Base-by-base conservation (phyloP, 92 coral and sea anemone species). In the Palythoa grandis region DNA sequence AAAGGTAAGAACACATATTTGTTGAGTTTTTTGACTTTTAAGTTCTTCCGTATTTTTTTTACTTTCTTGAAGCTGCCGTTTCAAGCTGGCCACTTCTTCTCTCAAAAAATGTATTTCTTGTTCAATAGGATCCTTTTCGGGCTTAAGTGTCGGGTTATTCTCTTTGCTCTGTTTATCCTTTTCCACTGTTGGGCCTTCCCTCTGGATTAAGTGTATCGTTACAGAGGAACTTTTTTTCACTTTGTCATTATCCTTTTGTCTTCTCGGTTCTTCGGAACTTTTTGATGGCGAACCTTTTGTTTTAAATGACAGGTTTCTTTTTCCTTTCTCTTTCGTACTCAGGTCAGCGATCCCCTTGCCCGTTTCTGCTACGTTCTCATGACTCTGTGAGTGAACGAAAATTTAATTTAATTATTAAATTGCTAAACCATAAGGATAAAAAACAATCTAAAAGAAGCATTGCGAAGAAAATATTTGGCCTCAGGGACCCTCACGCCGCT, bases 21-120 rank as follows among this genome's bases (percentile, higher is more conserved):
- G 97, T 69, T 92, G 93, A 17, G 90, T 85, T 77, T 94, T 94
- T 53, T 92, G 86, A 50, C 95, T 74, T 76, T 92, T 94, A 75
- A 90, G 88, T n/a, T 92, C 95, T 24, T 58, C 86, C 11, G 76
- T 76, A 25, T 83, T 82, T 72, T 78, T 89, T 72, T 88, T 80
- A 74, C 90, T 93, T n/a, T 84, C 86, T 65, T 88, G 88, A 66
- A 94, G 74, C 39, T 93, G 92, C 20, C 83, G 88, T 58, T 76
- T 86, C 17, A 93, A 56, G 43, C 79, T 52, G 22, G 50, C 63
- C 38, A 93, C 90, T 61, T 94, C 95, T 1, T 88, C 79, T 88
- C 78, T 74, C 58, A 94, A 74, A 50, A 52, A 74, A 15, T 83
- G 74, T 4, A 85, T 37, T 38, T 87, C 92, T 43, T 76, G 48